Evolutionary conservation across 2,888 invertebrate species (phyloP).

Genomic region (Serripes groenlandicus): DNA sequence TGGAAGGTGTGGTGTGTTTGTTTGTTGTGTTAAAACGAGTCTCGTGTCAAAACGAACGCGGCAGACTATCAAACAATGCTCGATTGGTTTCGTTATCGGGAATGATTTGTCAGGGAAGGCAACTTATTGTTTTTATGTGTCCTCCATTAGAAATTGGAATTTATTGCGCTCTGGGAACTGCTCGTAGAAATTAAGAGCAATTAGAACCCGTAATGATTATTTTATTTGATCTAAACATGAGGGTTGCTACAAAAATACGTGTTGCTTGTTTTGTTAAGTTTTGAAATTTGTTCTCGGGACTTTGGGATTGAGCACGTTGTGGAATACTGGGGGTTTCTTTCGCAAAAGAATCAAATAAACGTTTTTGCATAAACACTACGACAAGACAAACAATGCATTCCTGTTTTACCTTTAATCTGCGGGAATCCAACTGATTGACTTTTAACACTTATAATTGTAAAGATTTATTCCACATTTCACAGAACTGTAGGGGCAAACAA

Average conservation of each 20-base stretch:
- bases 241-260: slow-evolving; percentile 5
- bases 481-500: no score
- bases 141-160: slow-evolving; percentile 33
- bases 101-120: slow-evolving; percentile 9
- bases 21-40: not conserved
- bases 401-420: no score
- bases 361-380: no score
- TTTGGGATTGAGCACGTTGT: not conserved
- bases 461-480: no score
- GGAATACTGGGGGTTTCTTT: not conserved
- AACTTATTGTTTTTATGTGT: slow-evolving; percentile 19
- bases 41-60: not conserved
- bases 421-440: no score
- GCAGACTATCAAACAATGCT: slow-evolving; percentile 9
- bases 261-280: not conserved
- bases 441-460: no score
- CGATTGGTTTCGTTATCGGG: slow-evolving; percentile 21
- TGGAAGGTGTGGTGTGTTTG: not conserved
- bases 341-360: no score
- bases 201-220: slow-evolving; percentile 26
- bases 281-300: not conserved
- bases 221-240: slow-evolving; percentile 29
- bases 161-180: slow-evolving; percentile 30
- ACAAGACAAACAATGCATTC: no score
- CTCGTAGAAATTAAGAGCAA: slow-evolving; percentile 38